Conservation (phyloP, 2,113 vertebrate genomes). For the Saccopteryx leptura region DNA sequence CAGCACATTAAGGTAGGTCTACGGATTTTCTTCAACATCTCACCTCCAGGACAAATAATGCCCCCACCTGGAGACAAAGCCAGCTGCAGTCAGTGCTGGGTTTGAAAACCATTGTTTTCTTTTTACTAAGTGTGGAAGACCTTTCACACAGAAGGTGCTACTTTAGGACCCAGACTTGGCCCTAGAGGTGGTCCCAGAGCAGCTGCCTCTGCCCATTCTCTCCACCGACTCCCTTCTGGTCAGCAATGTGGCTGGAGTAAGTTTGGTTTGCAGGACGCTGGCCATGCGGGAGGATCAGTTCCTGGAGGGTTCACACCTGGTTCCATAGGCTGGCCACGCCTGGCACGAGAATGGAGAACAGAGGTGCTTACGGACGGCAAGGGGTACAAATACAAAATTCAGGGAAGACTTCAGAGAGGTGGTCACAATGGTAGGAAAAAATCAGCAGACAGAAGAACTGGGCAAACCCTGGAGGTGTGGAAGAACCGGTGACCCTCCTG, state of each 20-base stretch:
- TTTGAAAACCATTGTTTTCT: background rate
- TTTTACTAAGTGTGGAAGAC: background rate
- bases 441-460: background rate
- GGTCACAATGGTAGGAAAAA: background rate
- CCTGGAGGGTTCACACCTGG: background rate
- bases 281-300: background rate
- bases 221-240: background rate
- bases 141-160: rapidly evolving
- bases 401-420: background rate
- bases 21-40: background rate
- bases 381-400: background rate
- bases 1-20: background rate
- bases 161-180: background rate
- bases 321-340: rapidly evolving
- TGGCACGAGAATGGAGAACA: rapidly evolving
- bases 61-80: background rate
- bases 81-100: background rate
- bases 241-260: background rate
- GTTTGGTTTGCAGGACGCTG: background rate
- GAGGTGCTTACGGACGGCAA: rapidly evolving
- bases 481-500: rapidly evolving
- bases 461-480: background rate
- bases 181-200: rapidly evolving
- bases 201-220: background rate
- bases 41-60: too few species aligned